Base-by-base conservation (phyloP, 2,113 vertebrate genomes). In the Sinosuthora webbiana region DNA sequence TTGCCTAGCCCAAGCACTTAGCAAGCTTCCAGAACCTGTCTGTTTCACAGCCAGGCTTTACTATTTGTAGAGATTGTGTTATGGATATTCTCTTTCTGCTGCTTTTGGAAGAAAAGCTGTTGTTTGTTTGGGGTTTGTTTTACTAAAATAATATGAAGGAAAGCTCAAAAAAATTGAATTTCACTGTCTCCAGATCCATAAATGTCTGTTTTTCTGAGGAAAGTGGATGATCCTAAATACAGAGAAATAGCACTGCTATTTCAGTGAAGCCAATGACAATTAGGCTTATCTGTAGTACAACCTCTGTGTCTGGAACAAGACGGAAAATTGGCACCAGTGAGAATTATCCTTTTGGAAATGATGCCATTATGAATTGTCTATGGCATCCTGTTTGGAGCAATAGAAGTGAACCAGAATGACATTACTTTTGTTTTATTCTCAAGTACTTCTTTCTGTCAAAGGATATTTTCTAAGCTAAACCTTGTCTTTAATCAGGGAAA, bases 401-500 rank as follows among this genome's bases (percentile, higher is more conserved):
- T n/a, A 89, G 68, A 91, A 89, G 81, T 56, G 28, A 90, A 80
- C 23, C 28, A 44, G 68, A 89, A 71, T 78, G 27, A 49, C 41
- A 73, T 91, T 78, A 87, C 80, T 84, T 69, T 83, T 35, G 28
- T 92, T 88, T 90, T 86, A 60, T 90, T 95, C 63, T 83, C 59
- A 85, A 67, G 65, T 89, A 35, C 22, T 85, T 79, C 70, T 87
- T 94, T 73, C 83, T 86, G 76, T 88, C 87, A 86, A 91, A 93
- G 15, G 20, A 25, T 83, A 27, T 93, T 93, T 95, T 93, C 82
- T 70, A 74, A 91, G 68, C 39, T 70, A 86, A 93, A 86, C 52
- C 30, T 77, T 70, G 37, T 88, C 68, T 88, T 94, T 94, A 96
- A 83, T 90, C 42, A 67, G 45, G 59, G 79, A 81, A 95, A 80